Evolutionary conservation across 2,888 invertebrate species (phyloP), one percentile per base, ranked within the genome.

Genomic region (Leptopilina myrica): DNA sequence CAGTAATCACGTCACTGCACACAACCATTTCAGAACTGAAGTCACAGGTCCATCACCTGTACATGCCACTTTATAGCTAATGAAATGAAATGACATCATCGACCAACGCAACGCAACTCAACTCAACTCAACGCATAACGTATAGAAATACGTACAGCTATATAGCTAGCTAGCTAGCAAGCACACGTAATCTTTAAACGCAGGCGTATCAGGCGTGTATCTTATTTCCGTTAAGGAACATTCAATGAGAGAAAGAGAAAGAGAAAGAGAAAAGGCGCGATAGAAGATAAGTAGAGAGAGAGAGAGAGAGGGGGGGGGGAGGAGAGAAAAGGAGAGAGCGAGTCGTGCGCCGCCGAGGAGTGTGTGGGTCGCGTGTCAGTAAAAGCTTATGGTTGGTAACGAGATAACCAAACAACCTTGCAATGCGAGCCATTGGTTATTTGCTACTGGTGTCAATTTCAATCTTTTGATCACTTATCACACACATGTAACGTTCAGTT

Each of bases 161-260:
- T 20, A 20, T 20, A 20, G 20, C 20, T 20, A 88, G 20, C 20
- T 20, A 88, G 87, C 89, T 89, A 89, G 87, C 86, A 2, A 49
- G 11, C 49, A 49, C 49, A 87, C 86, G 89, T 89, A 89, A 90
- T 89, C 89, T 87, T 78, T 84, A 86, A 80, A 84, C 86, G 87
- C 87, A 88, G 90, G 90, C 90, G 89, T 91, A 91, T 91, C 90
- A 89, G 89, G 87, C 86, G 89, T 88, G 88, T 90, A 90, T 90
- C 90, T 91, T 90, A 90, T 91, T 90, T 89, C 88, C 88, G 87
- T 88, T 87, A 83, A 84, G 82, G 83, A 82, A 66, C 49, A 79
- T 80, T 76, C 76, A 75, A 79, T 80, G 79, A 79, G 76, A 75
- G 81, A 83, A 80, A 76, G 82, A 82, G 79, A 83, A 80, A 76